These are phyloP conservation scores for Liopterus haemorrhoidalis DNA, from an alignment of 2,888 invertebrate species.

Conservation along the genomic window DNA sequence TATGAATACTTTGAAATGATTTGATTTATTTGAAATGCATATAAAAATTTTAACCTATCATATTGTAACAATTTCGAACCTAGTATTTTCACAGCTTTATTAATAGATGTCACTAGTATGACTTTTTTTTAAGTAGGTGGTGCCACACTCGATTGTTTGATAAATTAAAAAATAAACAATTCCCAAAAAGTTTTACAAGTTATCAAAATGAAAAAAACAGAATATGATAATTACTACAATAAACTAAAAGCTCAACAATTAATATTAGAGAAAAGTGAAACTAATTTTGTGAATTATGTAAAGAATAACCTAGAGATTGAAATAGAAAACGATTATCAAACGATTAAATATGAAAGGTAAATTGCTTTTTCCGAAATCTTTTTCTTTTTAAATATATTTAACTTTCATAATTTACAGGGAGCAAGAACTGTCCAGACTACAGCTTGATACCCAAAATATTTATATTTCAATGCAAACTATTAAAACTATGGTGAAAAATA, in stretches of 20 bases:
- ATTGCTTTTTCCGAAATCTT: not conserved
- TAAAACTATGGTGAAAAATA: constrained; percentile 28
- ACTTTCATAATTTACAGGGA: constrained; percentile 22
- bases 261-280: constrained; percentile 36
- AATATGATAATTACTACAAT: constrained; percentile 25
- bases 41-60: too few species aligned
- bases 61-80: too few species aligned
- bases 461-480: constrained; percentile 29
- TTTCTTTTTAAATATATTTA: constrained; percentile 3
- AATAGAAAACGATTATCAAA: constrained; percentile 21
- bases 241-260: constrained; percentile 36
- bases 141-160: constrained; percentile 1
- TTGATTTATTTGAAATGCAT: too few species aligned
- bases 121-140: not conserved
- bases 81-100: too few species aligned
- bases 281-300: constrained; percentile 31
- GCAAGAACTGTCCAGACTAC: constrained; percentile 26
- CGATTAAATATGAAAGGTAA: constrained; percentile 29
- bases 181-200: constrained; percentile 12
- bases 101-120: too few species aligned
- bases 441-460: constrained; percentile 28
- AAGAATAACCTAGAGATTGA: constrained; percentile 28
- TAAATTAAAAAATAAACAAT: constrained; percentile 14
- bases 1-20: too few species aligned
- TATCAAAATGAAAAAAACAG: constrained; percentile 14